A percentile compares a stretch with the other conserved stretches of the same genome.
phyloP scores from a whole-genome alignment of 2,113 vertebrate species.

The Scolopax mira region DNA sequence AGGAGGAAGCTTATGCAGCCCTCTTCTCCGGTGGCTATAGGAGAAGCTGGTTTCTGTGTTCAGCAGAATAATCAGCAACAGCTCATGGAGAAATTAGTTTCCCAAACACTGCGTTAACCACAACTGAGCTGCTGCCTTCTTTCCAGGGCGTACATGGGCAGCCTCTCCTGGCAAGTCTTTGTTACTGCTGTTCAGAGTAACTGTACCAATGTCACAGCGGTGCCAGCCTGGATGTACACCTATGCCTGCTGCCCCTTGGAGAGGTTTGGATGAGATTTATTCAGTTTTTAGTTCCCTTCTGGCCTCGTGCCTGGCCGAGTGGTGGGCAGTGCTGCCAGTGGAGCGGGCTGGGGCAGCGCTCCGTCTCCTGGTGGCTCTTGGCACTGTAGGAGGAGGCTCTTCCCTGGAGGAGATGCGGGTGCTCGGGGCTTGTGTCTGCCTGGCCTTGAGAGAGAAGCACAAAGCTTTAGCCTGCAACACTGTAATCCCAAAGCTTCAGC shows the following conservation, averaged over 20 bases:
- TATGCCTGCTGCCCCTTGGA: background rate
- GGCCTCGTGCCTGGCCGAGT: background rate
- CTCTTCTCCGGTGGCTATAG: background rate
- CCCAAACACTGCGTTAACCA: background rate
- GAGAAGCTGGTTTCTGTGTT: background rate
- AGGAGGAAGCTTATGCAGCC: background rate
- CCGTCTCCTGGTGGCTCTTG: background rate
- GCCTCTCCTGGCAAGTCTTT: background rate
- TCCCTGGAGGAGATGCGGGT: background rate
- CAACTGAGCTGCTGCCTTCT: background rate
- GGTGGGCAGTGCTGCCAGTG: fast-evolving
- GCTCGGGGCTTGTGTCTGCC: background rate
- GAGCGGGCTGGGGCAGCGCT: background rate
- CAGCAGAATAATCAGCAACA: background rate
- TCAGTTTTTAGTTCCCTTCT: fast-evolving
- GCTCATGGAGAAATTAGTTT: background rate
- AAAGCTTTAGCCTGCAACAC: background rate
- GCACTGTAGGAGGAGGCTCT: background rate
- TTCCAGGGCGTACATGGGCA: background rate
- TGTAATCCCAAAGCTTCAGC: conserved; percentile 32
- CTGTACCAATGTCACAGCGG: background rate
- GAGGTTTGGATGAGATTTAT: background rate
- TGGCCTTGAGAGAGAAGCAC: background rate
- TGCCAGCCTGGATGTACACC: background rate
- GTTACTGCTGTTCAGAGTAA: background rate